Percentiles rank a stretch among this genome's conserved stretches.
Evolutionary conservation across 1,140 invertebrate species (phyloP).

Genomic region (Calliphora vicina): DNA sequence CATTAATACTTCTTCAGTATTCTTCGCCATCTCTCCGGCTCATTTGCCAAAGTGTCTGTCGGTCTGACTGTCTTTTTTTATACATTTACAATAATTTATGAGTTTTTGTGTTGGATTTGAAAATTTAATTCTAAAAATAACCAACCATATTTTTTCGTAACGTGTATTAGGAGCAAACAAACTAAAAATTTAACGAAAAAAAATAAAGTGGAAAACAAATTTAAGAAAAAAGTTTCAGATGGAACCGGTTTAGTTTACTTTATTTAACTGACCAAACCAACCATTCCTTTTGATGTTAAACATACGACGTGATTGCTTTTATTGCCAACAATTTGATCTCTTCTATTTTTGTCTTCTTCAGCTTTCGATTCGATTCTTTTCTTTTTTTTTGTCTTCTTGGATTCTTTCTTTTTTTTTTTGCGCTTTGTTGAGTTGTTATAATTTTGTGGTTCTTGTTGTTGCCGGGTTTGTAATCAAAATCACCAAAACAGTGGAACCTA

Average conservation of each 20-base stretch:
- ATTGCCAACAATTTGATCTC: slow-evolving; percentile 35
- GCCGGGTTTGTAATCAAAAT: neutral
- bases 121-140: neutral
- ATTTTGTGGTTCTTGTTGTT: neutral
- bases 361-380: neutral
- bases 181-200: neutral
- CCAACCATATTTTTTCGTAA: neutral
- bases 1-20: neutral
- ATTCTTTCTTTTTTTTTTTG: neutral
- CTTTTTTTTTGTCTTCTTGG: neutral
- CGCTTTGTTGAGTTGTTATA: neutral
- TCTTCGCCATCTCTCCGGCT: too few relatives aligned
- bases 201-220: neutral
- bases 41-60: neutral
- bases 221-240: neutral
- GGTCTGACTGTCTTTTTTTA: neutral
- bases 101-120: neutral
- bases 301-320: slow-evolving; percentile 24
- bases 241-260: neutral
- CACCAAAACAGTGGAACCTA: neutral
- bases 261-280: neutral
- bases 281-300: slow-evolving; percentile 3
- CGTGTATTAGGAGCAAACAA: neutral
- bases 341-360: slow-evolving; percentile 24
- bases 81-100: slow-evolving; percentile 4